Evolutionary conservation across 1,140 invertebrate species (phyloP), one percentile per base, ranked within the genome.

Genomic region (Drosophila nannoptera): DNA sequence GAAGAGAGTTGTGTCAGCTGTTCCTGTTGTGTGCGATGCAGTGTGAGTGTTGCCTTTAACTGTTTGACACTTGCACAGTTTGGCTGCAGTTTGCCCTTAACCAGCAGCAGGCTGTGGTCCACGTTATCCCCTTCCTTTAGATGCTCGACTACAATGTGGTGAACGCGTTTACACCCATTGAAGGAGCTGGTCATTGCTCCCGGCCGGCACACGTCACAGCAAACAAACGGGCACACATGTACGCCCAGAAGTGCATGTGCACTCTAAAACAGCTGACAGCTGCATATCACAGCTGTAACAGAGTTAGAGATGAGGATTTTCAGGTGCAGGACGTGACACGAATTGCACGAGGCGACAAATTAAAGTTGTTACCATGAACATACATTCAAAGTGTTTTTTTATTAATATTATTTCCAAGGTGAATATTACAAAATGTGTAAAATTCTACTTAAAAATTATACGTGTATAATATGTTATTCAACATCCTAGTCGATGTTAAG

Each of bases 51-150:
- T 16, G 82, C 81, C 50, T 54, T 69, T 5, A 86, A 46, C 35
- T 86, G 77, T 2, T 70, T 65, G 45, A 65, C 65, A 7, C 62
- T 67, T 12, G 64, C 40, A 7, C 82, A 86, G 62, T 48, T 71
- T 12, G 82, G 80, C 53, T 56, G 36, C n/a, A 86, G 43, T 5
- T 77, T 71, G 33, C 87, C 87, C 64, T 88, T 88, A 12, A 88
- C 64, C 43, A 88, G 52, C 38, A 88, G 53, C 32, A 88, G 46
- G 11, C 72, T 67, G 53, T 88, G 87, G 35, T 77, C 62, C 59
- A 88, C 75, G 38, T 60, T 53, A 53, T 86, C 83, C 9, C 63
- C 58, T 6, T 86, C 72, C 33, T 75, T 48, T 6, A 88, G 59
- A 58, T 69, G 75, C 58, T 86, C 73, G 7, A 88, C 69, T 61